Conservation (phyloP, 2,797 vertebrate species). For the Pseudopleuronectes americanus region DNA sequence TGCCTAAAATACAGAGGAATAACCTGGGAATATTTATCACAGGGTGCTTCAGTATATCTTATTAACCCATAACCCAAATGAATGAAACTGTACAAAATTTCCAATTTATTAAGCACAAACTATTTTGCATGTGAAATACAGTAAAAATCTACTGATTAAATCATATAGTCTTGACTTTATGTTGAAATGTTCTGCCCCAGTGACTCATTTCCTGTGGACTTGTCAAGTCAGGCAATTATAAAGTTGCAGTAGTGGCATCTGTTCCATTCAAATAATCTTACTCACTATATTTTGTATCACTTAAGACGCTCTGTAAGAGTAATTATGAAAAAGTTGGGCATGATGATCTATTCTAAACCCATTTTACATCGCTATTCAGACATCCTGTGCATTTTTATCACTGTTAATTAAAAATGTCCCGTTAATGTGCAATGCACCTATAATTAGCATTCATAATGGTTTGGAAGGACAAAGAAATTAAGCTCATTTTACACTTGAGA, state of each 20-base stretch:
- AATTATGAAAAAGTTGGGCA: no score
- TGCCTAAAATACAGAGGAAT: neutral
- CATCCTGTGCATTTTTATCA: neutral
- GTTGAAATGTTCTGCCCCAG: neutral
- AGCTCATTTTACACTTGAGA: constrained; percentile 44
- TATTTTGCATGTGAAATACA: no score
- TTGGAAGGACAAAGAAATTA: constrained; percentile 36
- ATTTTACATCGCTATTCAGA: neutral
- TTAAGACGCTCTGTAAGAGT: no score
- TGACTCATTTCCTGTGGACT: neutral
- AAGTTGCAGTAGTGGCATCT: neutral
- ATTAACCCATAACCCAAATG: neutral
- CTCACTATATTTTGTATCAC: neutral
- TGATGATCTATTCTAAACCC: no score
- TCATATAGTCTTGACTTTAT: no score
- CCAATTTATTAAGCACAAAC: neutral
- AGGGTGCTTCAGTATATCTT: neutral
- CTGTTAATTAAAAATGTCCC: neutral
- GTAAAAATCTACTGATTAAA: no score
- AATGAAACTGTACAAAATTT: neutral
- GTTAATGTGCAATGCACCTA: neutral
- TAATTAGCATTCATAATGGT: constrained; percentile 35
- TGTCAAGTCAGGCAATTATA: no score
- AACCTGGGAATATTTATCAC: neutral
- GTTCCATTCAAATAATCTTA: neutral